These are phyloP conservation scores for Notoglanidium macrostoma DNA, from an alignment of 2,797 vertebrate genomes.

Conservation along the genomic window DNA sequence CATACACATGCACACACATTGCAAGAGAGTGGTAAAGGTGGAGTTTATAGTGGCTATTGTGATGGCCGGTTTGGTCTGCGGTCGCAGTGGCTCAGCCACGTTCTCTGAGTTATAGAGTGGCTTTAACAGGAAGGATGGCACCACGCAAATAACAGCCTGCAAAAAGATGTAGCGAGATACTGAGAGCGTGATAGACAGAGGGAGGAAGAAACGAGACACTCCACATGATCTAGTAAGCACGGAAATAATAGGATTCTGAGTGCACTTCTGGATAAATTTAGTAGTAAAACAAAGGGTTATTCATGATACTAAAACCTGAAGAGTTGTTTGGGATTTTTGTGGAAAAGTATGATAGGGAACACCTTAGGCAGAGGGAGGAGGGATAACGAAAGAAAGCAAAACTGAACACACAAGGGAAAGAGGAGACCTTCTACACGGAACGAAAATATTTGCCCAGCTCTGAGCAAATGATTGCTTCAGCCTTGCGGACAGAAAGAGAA, in stretches of 20 bases:
- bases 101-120: slow-evolving; percentile 72
- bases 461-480: slow-evolving; percentile 66
- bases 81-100: slow-evolving; percentile 75
- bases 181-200: slow-evolving; percentile 51
- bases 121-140: slow-evolving; percentile 82
- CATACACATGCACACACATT: neutral
- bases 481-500: slow-evolving; percentile 63
- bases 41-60: slow-evolving; percentile 16
- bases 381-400: slow-evolving; percentile 31
- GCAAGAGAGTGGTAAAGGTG: slow-evolving; percentile 10
- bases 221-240: slow-evolving; percentile 29
- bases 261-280: slow-evolving; percentile 37
- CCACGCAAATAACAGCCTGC: slow-evolving; percentile 74
- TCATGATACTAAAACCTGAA: slow-evolving; percentile 25
- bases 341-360: slow-evolving; percentile 19
- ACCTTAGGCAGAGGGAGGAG: slow-evolving; percentile 1
- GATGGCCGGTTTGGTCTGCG: slow-evolving; percentile 72
- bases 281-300: slow-evolving; percentile 36
- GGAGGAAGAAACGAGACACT: slow-evolving; percentile 26
- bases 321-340: slow-evolving; percentile 38
- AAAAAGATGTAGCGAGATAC: slow-evolving; percentile 58
- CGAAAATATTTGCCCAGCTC: slow-evolving; percentile 73
- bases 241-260: slow-evolving; percentile 36
- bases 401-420: slow-evolving; percentile 45
- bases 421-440: slow-evolving; percentile 60